phyloP scores from a whole-genome alignment of 2,797 vertebrate species.

The Phalanger gymnotis region DNA sequence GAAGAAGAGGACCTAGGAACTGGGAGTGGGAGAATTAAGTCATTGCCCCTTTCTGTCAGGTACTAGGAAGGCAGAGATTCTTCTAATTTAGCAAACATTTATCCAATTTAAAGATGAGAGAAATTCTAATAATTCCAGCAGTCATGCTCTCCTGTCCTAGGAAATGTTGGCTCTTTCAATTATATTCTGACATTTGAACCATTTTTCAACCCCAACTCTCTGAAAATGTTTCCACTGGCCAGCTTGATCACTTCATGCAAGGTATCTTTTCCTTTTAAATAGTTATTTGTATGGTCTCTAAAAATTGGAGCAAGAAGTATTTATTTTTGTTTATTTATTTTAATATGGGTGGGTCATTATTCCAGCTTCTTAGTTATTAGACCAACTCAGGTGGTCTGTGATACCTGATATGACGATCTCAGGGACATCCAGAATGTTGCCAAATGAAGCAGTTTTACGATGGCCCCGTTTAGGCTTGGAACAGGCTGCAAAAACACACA shows the following conservation, averaged over 20 bases:
- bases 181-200: slow-evolving; percentile 40
- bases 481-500: slow-evolving; percentile 98
- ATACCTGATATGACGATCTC: slow-evolving; percentile 99
- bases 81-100: background rate
- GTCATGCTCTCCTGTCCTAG: background rate
- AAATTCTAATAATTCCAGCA: slow-evolving; percentile 22
- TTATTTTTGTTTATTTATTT: slow-evolving; percentile 40
- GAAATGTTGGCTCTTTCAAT: slow-evolving; percentile 52
- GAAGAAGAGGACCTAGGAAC: slow-evolving; percentile 2
- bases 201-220: slow-evolving; percentile 35
- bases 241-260: slow-evolving; percentile 52
- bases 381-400: slow-evolving; percentile 88
- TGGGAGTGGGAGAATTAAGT: slow-evolving; percentile 7
- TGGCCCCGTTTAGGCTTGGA: slow-evolving; percentile 98
- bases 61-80: background rate
- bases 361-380: slow-evolving; percentile 85
- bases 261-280: background rate
- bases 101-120: slow-evolving; percentile 26
- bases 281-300: slow-evolving; percentile 36
- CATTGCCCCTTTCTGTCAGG: slow-evolving; percentile 52
- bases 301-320: slow-evolving; percentile 88
- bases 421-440: slow-evolving; percentile 99
- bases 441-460: slow-evolving; percentile 99
- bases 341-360: slow-evolving; percentile 83
- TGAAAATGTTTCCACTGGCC: slow-evolving; percentile 39